A percentile compares a stretch with the other conserved stretches of the same genome.
Conservation (phyloP, 2,888 invertebrate genomes). For the Ormia ochracea region DNA sequence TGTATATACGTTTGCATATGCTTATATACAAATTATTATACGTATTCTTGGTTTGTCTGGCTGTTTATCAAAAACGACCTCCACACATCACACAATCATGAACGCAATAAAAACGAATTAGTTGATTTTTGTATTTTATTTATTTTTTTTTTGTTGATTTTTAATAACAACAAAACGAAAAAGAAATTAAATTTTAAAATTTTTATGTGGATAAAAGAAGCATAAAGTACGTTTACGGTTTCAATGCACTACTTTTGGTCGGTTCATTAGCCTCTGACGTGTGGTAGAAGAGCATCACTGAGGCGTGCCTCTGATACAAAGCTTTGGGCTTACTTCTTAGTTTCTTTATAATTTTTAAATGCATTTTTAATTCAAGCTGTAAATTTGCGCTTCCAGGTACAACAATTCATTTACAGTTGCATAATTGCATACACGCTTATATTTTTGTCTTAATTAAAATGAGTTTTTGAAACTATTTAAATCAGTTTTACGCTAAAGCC, state of each 20-base stretch:
- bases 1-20: neutral
- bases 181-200: constrained; percentile 2
- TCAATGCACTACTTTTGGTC: constrained; percentile 27
- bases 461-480: neutral
- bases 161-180: neutral
- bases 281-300: constrained; percentile 2
- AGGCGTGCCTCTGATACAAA: constrained; percentile 36
- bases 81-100: constrained; percentile 40
- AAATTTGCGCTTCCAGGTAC: constrained; percentile 26
- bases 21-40: neutral
- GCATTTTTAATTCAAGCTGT: neutral
- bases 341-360: constrained; percentile 2
- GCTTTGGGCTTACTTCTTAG: neutral
- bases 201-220: neutral
- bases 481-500: neutral
- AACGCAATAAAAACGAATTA: constrained; percentile 10
- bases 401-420: constrained; percentile 21
- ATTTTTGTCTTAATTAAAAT: neutral
- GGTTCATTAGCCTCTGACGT: constrained; percentile 40
- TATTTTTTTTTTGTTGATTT: neutral
- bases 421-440: neutral
- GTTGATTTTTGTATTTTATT: neutral
- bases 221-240: constrained; percentile 12
- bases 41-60: neutral
- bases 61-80: constrained; percentile 36